Conservation (phyloP, 2,113 vertebrate species). For the Puma concolor region DNA sequence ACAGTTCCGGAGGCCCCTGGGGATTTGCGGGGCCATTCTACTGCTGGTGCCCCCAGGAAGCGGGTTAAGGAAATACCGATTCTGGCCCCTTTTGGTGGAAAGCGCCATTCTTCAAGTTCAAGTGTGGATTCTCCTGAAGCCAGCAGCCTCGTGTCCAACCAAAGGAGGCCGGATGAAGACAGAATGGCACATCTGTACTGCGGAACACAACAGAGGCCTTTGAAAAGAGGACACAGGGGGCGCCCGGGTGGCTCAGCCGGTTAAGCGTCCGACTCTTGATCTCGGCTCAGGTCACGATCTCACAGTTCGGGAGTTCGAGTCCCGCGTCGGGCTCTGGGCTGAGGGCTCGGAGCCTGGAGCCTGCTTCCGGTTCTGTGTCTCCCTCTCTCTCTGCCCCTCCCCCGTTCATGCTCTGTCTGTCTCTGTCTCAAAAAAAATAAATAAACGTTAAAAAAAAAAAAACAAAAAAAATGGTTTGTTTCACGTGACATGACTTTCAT, state of each 20-base stretch:
- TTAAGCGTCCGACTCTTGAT: no score
- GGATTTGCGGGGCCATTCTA: not conserved
- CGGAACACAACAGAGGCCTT: not conserved
- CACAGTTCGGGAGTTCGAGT: no score
- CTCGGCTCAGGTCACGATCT: no score
- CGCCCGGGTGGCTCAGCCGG: no score
- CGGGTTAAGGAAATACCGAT: not conserved
- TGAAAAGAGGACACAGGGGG: not conserved
- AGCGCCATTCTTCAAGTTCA: not conserved
- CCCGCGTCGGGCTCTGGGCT: no score
- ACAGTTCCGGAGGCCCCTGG: not conserved
- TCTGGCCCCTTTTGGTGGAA: not conserved
- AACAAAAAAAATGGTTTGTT: no score
- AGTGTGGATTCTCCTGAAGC: not conserved
- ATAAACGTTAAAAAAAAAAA: no score
- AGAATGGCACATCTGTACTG: accelerated
- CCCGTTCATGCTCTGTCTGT: no score
- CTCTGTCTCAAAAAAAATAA: no score
- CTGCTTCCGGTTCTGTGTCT: no score
- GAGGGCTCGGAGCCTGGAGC: no score
- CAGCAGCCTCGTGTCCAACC: not conserved
- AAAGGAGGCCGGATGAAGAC: not conserved
- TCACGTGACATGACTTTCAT: not conserved
- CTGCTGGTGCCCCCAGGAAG: not conserved
- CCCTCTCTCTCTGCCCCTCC: no score